phyloP scores from a whole-genome alignment of 2,888 invertebrate genomes.

The Rambutsinella grinnellia region DNA sequence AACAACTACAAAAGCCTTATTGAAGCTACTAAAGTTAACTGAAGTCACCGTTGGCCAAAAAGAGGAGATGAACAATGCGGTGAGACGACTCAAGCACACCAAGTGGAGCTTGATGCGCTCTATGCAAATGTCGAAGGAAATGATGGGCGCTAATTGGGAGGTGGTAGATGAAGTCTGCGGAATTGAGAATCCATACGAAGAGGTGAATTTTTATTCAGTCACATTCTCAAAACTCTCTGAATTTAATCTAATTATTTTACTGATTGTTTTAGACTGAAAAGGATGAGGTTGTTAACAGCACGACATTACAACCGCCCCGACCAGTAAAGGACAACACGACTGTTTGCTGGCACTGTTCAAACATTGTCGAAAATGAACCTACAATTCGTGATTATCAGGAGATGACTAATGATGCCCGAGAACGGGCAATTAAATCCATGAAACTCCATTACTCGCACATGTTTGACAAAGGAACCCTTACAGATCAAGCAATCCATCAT shows the following conservation, averaged over 20 bases:
- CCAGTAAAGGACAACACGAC: constrained; percentile 49
- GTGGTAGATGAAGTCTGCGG: constrained; percentile 73
- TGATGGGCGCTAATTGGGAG: constrained; percentile 77
- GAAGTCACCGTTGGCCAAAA: constrained; percentile 73
- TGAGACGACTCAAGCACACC: constrained; percentile 71
- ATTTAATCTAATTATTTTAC: too few relatives aligned
- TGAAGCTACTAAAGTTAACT: constrained; percentile 72
- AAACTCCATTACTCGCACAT: constrained; percentile 68
- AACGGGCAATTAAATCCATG: constrained; percentile 75
- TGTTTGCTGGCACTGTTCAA: constrained; percentile 45
- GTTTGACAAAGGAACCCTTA: constrained; percentile 75
- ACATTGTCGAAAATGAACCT: constrained; percentile 72
- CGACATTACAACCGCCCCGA: constrained; percentile 9
- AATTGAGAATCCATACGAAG: constrained; percentile 74
- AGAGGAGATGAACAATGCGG: constrained; percentile 74
- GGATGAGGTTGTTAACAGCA: background rate
- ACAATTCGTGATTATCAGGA: constrained; percentile 74
- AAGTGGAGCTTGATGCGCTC: constrained; percentile 73
- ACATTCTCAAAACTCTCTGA: too few relatives aligned
- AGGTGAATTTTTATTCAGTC: too few relatives aligned
- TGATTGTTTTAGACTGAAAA: constrained; percentile 3
- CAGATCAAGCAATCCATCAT: constrained; percentile 73
- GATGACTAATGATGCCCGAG: constrained; percentile 74
- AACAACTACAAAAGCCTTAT: constrained; percentile 72
- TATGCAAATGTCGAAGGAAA: constrained; percentile 76